Evolutionary conservation across 2,888 invertebrate genomes (phyloP).

Genomic region (Argyresthia albistria): DNA sequence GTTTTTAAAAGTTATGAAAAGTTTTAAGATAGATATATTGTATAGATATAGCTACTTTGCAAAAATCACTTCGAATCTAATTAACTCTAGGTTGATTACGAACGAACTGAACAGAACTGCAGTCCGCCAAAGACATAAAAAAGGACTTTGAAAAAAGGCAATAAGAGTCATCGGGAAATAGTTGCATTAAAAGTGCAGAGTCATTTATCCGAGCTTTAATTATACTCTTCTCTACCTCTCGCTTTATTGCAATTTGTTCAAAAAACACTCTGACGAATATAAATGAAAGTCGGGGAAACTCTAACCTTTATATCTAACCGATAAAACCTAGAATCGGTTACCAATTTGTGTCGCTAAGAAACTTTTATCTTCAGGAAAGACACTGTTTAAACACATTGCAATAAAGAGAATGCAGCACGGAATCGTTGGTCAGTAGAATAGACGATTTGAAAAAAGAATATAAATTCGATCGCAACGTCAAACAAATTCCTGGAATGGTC

Average conservation of each 20-base stretch:
- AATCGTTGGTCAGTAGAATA: conserved; percentile 30
- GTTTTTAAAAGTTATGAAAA: too few relatives aligned
- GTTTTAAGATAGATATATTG: too few relatives aligned
- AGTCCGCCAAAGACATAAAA: conserved; percentile 28
- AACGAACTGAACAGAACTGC: background rate
- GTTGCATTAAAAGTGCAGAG: conserved; percentile 50
- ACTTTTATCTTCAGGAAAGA: background rate
- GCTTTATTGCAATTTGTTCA: background rate
- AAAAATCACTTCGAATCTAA: too few relatives aligned
- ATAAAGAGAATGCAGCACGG: conserved; percentile 39
- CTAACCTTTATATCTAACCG: background rate
- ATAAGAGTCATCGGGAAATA: conserved; percentile 30
- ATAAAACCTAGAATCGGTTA: background rate
- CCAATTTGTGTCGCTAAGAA: background rate
- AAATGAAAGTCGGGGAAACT: background rate
- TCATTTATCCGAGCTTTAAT: conserved; percentile 61
- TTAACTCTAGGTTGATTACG: background rate
- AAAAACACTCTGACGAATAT: conserved; percentile 2
- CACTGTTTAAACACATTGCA: conserved; percentile 64
- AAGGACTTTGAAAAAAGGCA: conserved; percentile 29
- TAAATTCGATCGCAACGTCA: conserved; percentile 37
- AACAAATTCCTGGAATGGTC: conserved; percentile 44
- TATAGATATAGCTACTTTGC: too few relatives aligned
- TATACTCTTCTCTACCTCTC: conserved; percentile 25
- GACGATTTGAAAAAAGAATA: conserved; percentile 28